A percentile compares a stretch with the other conserved stretches of the same genome.
These are phyloP conservation scores for Rostratula benghalensis DNA, from an alignment of 2,113 vertebrate genomes.

Conservation along the genomic window DNA sequence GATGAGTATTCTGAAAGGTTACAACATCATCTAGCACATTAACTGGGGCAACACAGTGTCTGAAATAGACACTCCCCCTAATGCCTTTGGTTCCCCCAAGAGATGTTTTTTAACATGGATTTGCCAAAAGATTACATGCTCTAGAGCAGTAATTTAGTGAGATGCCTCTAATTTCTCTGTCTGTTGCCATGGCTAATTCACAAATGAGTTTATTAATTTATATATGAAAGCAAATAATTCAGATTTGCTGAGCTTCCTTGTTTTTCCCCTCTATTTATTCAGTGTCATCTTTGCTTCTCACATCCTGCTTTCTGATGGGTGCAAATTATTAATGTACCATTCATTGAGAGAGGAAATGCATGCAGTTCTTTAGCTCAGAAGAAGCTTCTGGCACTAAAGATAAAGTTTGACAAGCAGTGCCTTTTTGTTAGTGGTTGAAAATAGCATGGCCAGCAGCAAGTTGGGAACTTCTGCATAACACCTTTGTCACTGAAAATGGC, in stretches of 20 bases:
- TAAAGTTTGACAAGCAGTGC: not conserved
- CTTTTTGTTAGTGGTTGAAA: not conserved
- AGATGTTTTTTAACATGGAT: not conserved
- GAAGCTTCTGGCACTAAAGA: not conserved
- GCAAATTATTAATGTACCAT: not conserved
- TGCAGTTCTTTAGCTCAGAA: not conserved
- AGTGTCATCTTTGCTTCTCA: not conserved
- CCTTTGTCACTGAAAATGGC: not conserved
- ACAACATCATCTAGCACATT: not conserved
- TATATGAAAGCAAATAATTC: conserved; percentile 25
- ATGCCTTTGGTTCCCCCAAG: not conserved
- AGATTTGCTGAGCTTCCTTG: conserved; percentile 34
- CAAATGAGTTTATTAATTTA: conserved; percentile 59
- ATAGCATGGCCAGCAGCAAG: not conserved
- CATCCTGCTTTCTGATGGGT: not conserved
- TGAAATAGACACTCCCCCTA: not conserved
- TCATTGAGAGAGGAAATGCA: not conserved
- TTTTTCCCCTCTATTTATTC: not conserved
- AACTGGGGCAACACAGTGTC: not conserved
- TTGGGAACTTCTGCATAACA: not conserved
- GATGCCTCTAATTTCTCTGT: conserved; percentile 10
- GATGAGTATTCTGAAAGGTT: not conserved
- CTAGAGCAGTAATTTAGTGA: not conserved
- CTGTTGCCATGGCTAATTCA: conserved; percentile 22
- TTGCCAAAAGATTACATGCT: not conserved